A percentile compares a stretch with the other conserved stretches of the same genome.
phyloP scores from a whole-genome alignment of 1,140 invertebrate species.

The Sarcophaga bullata region DNA sequence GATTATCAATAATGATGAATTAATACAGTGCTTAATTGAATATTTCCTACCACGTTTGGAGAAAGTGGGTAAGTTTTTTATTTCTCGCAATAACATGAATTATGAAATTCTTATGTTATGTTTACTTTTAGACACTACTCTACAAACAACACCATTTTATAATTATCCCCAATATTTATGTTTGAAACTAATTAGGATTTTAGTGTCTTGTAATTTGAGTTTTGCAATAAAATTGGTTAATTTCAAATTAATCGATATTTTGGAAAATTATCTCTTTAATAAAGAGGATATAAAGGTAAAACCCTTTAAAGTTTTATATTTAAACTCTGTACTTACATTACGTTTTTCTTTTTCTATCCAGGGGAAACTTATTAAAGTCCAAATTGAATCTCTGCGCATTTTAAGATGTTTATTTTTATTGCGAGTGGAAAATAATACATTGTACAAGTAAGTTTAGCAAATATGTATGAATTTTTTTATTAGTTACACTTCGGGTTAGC shows the following conservation, averaged over 20 bases:
- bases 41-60: conserved; percentile 70
- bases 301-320: not conserved
- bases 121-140: conserved; percentile 36
- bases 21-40: conserved; percentile 70
- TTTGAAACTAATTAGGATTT: conserved; percentile 57
- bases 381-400: conserved; percentile 69
- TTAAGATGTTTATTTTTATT: conserved; percentile 56
- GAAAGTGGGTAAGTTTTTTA: conserved; percentile 40
- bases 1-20: conserved; percentile 69
- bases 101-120: not conserved
- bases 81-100: too few relatives aligned
- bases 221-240: conserved; percentile 52
- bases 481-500: too few relatives aligned
- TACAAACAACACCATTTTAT: conserved; percentile 48
- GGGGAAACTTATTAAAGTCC: conserved; percentile 66
- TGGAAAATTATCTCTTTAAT: conserved; percentile 55
- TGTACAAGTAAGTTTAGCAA: conserved; percentile 51
- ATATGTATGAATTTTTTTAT: conserved; percentile 27
- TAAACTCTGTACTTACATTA: conserved; percentile 7
- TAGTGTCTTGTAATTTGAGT: conserved; percentile 56
- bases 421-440: conserved; percentile 52
- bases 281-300: conserved; percentile 55
- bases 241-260: conserved; percentile 46
- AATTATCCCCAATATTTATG: conserved; percentile 55
- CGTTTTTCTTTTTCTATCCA: conserved; percentile 39